A percentile compares a stretch with the other conserved stretches of the same genome.
These are phyloP conservation scores for Haliclona indistincta DNA, from an alignment of 37 sponge, comb jelly and placozoan species.

Conservation along the genomic window DNA sequence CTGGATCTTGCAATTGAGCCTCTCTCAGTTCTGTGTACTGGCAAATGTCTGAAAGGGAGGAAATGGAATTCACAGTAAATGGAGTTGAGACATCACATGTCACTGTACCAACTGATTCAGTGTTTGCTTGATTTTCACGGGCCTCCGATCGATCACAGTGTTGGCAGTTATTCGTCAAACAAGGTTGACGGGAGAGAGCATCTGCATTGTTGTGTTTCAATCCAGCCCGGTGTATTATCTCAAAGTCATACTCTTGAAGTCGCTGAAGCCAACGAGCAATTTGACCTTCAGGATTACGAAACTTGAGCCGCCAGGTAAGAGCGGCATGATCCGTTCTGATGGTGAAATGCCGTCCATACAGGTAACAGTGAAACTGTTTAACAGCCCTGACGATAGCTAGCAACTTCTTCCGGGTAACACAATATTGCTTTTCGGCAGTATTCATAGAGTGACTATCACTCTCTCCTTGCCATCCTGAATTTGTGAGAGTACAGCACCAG, in stretches of 20 bases:
- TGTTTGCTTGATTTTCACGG: too few relatives aligned
- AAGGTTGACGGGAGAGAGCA: conserved; percentile 10
- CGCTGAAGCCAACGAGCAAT: conserved; percentile 23
- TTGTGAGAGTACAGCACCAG: conserved; percentile 52
- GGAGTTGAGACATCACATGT: too few relatives aligned
- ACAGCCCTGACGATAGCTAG: conserved; percentile 6
- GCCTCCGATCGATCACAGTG: too few relatives aligned
- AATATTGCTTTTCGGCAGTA: conserved; percentile 3
- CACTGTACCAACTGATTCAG: too few relatives aligned
- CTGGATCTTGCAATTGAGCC: too few relatives aligned
- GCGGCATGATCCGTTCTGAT: conserved; percentile 18
- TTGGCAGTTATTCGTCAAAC: too few relatives aligned
- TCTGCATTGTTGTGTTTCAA: conserved; percentile 4
- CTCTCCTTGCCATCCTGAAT: neutral
- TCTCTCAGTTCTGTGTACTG: too few relatives aligned
- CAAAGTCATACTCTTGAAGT: conserved; percentile 8
- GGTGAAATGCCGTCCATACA: conserved; percentile 5
- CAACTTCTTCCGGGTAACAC: conserved; percentile 8
- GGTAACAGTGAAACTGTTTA: conserved; percentile 11
- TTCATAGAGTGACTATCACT: conserved; percentile 19
- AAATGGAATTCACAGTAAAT: too few relatives aligned
- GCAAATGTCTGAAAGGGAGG: too few relatives aligned
- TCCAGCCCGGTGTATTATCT: conserved; percentile 6
- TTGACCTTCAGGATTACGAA: conserved; percentile 15
- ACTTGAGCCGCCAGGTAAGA: conserved; percentile 2